Evolutionary conservation across 2,888 invertebrate genomes (phyloP).

Genomic region (Caenorhabditis imperialis): DNA sequence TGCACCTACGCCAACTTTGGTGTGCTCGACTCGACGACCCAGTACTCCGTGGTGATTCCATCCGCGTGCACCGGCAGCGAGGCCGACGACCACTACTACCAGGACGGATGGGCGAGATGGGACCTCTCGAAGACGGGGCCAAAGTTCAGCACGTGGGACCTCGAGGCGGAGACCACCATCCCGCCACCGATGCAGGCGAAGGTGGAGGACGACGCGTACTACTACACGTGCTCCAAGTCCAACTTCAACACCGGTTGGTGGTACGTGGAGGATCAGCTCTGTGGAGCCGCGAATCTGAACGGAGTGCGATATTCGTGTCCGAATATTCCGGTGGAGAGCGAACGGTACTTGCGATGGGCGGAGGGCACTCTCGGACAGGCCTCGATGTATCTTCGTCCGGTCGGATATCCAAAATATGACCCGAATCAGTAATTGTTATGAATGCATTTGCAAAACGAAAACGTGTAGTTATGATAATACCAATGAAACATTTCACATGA

Average conservation of each 20-base stretch:
- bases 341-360: conserved; percentile 63
- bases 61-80: conserved; percentile 65
- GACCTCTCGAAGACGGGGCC: conserved; percentile 62
- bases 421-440: conserved; percentile 8
- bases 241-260: conserved; percentile 71
- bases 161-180: conserved; percentile 35
- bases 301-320: conserved; percentile 66
- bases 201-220: conserved; percentile 21
- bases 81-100: conserved; percentile 56
- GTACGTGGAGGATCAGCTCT: conserved; percentile 61
- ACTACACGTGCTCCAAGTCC: conserved; percentile 59
- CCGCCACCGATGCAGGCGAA: conserved; percentile 23
- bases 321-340: conserved; percentile 56
- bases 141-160: conserved; percentile 64
- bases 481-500: too few species aligned
- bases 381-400: conserved; percentile 61
- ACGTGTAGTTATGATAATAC: background rate
- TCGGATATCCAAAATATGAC: conserved; percentile 62
- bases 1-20: conserved; percentile 64
- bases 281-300: conserved; percentile 69
- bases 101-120: conserved; percentile 72
- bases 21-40: conserved; percentile 49
- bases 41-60: conserved; percentile 63
- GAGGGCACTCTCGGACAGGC: conserved; percentile 63
- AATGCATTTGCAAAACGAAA: background rate